Base-by-base conservation (phyloP, 1,140 invertebrate genomes). In the Probaryconus sp. region DNA sequence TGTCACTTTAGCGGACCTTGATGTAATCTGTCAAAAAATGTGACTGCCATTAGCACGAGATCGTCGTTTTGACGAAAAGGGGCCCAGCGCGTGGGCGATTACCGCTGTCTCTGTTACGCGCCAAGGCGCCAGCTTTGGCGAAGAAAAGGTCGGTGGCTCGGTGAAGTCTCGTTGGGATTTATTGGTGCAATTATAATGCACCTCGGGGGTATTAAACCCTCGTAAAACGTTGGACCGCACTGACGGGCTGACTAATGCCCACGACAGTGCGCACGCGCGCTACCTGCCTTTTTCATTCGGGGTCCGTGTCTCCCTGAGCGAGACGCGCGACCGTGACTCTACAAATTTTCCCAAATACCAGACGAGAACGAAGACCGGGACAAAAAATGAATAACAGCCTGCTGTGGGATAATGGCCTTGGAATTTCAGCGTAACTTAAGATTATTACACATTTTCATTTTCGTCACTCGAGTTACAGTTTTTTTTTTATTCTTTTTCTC, bases 141-240 rank as follows among this genome's bases (percentile, higher is more conserved):
- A 73, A 42, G 51, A 77, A 74, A 72, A 73, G 53, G 56, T 35
- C 47, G 58, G 56, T 79, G 75, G 45, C 58, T 60, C 43, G 38
- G 55, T 63, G 75, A 77, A 78, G 74, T 65, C 76, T 79, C 77
- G 78, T 81, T 74, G 78, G 79, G 85, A 87, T 87, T 87, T 87
- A 87, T 87, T 83, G 82, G 75, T 64, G 82, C 82, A 86, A 87
- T 87, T 87, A 85, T 81, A 84, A 84, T 84, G 82, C 85, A 85
- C 83, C 81, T 87, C 79, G 79, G 79, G 82, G 81, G 79, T 81
- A 86, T 87, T 85, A 86, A 87, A 84, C 83, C 81, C 81, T 86
- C 83, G 83, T 85, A 86, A 86, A 85, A 85, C 76, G 79, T 80
- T 80, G 80, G 80, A 80, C 77, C 80, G 75, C 80, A 82, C 71